Percentiles rank a stretch among this genome's conserved stretches.
These are phyloP conservation scores for Lasioglossum albipes DNA, from an alignment of 1,140 invertebrate species.

Conservation along the genomic window DNA sequence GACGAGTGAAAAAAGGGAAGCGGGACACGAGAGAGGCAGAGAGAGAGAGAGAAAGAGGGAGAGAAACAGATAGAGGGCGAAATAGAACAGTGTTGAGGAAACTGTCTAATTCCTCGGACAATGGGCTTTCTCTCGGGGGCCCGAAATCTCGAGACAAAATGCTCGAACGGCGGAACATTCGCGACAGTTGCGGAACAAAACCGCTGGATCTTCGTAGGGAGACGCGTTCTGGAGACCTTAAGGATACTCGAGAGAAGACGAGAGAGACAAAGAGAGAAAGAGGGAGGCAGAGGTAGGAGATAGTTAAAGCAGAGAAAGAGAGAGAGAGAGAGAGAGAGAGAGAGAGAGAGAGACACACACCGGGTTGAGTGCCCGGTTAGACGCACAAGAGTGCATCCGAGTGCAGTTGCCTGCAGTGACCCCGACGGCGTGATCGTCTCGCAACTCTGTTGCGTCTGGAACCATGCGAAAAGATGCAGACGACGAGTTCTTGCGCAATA, in stretches of 20 bases:
- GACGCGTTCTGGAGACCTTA: constrained; percentile 9
- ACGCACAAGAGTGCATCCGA: constrained; percentile 51
- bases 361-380: constrained; percentile 44
- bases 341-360: background rate
- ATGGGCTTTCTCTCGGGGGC: background rate
- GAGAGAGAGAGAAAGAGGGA: background rate
- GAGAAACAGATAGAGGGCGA: background rate
- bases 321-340: background rate
- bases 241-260: constrained; percentile 24
- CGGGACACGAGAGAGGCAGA: no score
- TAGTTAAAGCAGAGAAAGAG: no score
- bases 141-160: constrained; percentile 22
- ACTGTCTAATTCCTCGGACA: constrained; percentile 29
- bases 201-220: constrained; percentile 13
- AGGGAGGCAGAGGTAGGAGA: no score
- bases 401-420: constrained; percentile 54
- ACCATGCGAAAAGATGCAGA: constrained; percentile 39
- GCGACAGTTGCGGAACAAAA: constrained; percentile 22
- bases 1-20: background rate
- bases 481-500: constrained; percentile 9
- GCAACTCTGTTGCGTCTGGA: constrained; percentile 22
- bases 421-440: constrained; percentile 64
- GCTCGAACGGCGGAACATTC: constrained; percentile 22
- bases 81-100: background rate
- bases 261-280: background rate